Base-by-base conservation (phyloP, 2,113 vertebrate species). In the Echinops telfairi region DNA sequence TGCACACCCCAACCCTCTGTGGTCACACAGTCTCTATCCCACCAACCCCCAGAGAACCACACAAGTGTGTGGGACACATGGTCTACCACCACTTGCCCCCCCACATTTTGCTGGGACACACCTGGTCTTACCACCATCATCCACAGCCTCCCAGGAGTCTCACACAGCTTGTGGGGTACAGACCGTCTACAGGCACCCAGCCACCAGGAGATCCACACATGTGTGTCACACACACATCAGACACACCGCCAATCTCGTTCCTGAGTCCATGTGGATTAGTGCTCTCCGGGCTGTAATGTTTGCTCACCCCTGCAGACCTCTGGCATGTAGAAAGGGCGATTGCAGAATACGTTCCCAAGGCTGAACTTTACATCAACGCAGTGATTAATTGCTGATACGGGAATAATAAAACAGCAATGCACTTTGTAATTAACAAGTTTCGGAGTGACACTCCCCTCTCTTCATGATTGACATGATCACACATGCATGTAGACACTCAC, bases 381-480 rank as follows among this genome's bases (percentile, higher is more conserved):
- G 85, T 98, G 98, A 99, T 98, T 99, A 98, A 98, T 98, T 99
- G 98, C 98, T 98, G 98, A 99, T 98, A 98, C 98, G 98, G 97
- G 97, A 95, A 8, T 98, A 98, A 98, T 99, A 98, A 99, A 99
- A 98, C 97, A 98, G 98, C 98, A 98, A 98, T 98, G 97, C 95
- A 97, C 98, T 98, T 98, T 92, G 95, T 98, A 98, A 98, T 99
- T 98, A 98, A 98, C 97, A 98, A 96, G 97, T 95, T 94, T 97
- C 97, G 96, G 96, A 97, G 79, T 90, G 86, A 93, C 91, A 95
- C 47, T 62, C 88, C 94, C 71, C 53, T 80, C 80, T 96, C 25
- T 5, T 83, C 17, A 2, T 84, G 89, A 96, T 95, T 96, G 95
- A 93, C 75, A 31, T 4, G 2, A 36, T 73, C 78, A 66, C 79